phyloP scores from a whole-genome alignment of 2,797 vertebrate genomes.

The Myripristis murdjan region DNA sequence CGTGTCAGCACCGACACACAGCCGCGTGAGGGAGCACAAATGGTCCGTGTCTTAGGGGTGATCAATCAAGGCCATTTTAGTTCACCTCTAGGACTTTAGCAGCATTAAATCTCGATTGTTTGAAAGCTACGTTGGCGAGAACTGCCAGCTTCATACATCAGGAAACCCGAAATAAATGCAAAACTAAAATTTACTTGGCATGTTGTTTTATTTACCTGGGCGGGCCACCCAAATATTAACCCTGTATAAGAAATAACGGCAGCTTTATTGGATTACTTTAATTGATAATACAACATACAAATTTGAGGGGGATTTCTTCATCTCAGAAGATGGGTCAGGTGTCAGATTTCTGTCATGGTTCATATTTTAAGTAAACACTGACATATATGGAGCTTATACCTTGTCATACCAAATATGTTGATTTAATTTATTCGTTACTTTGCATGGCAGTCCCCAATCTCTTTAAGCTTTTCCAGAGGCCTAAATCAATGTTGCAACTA shows the following conservation, averaged over 20 bases:
- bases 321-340: neutral
- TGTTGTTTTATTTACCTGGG: too few species aligned
- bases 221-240: too few species aligned
- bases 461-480: neutral
- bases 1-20: too few species aligned
- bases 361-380: neutral
- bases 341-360: neutral
- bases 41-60: neutral
- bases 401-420: too few species aligned
- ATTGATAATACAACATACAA: neutral
- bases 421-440: conserved; percentile 3
- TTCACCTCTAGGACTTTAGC: too few species aligned
- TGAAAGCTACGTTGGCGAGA: too few species aligned
- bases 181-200: too few species aligned
- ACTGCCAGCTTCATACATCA: too few species aligned
- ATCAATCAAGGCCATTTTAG: neutral
- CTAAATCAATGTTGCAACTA: conserved; percentile 11
- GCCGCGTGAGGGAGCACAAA: neutral
- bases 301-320: neutral
- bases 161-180: too few species aligned
- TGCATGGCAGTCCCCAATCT: neutral
- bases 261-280: conserved; percentile 1
- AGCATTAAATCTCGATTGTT: too few species aligned
- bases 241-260: neutral
- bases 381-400: too few species aligned